Percentiles rank a stretch among this genome's conserved stretches.
These are phyloP conservation scores for Phaethornis superciliosus DNA, from an alignment of 2,113 vertebrate genomes.

Conservation along the genomic window DNA sequence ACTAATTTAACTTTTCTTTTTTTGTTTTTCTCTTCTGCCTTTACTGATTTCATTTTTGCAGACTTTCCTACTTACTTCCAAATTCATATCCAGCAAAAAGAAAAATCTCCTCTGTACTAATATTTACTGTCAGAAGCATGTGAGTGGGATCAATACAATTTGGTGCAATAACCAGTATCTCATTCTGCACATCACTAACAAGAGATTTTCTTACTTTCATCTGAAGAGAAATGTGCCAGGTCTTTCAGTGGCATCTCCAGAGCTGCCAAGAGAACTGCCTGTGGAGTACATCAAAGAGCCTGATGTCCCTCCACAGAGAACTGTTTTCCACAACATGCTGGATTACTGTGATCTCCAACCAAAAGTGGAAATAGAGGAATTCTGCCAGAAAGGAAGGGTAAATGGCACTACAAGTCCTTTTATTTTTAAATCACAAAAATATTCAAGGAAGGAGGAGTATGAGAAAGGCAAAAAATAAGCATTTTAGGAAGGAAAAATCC, in stretches of 20 bases:
- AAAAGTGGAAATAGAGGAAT: slow-evolving; percentile 44
- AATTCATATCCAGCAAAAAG: not conserved
- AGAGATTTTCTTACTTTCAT: slow-evolving; percentile 12
- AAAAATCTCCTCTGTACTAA: not conserved
- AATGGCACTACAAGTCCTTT: not conserved
- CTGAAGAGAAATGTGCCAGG: not conserved
- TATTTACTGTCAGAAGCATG: not conserved
- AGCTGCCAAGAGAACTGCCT: slow-evolving; percentile 36
- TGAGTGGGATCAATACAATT: not conserved
- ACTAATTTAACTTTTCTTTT: not conserved
- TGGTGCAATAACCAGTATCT: not conserved
- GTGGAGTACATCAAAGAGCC: slow-evolving; percentile 59
- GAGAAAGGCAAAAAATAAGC: not conserved
- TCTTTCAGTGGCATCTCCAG: slow-evolving; percentile 39
- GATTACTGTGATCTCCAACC: slow-evolving; percentile 67
- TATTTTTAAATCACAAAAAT: slow-evolving; percentile 48
- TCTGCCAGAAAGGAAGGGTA: slow-evolving; percentile 8
- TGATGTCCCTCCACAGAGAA: slow-evolving; percentile 37
- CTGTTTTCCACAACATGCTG: slow-evolving; percentile 13
- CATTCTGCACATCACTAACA: not conserved
- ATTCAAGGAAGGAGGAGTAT: not conserved
- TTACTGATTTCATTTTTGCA: not conserved
- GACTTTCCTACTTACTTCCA: not conserved
- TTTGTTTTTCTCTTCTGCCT: not conserved
- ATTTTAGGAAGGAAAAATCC: not conserved